These are phyloP conservation scores for Ferrisia virgata DNA, from an alignment of 2,888 invertebrate species.

Conservation along the genomic window DNA sequence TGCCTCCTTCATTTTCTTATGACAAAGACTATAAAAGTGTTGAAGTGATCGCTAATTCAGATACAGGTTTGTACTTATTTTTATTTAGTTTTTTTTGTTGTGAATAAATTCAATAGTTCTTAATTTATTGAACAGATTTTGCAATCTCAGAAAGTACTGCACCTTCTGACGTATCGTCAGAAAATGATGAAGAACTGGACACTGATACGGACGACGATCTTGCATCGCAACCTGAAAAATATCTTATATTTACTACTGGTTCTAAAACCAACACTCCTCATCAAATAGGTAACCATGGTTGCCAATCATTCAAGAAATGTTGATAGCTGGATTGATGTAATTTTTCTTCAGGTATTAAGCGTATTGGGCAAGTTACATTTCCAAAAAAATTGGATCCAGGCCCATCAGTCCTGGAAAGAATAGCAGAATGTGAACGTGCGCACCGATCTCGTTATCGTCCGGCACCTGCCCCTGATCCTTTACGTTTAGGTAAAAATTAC, in stretches of 20 bases:
- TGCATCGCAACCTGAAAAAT: slow-evolving; percentile 63
- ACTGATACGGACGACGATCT: slow-evolving; percentile 52
- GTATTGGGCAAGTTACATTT: slow-evolving; percentile 67
- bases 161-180: background rate
- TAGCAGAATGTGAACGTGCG: slow-evolving; percentile 59
- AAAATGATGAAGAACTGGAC: slow-evolving; percentile 48
- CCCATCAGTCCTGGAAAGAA: slow-evolving; percentile 64
- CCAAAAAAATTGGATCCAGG: slow-evolving; percentile 68
- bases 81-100: background rate
- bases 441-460: slow-evolving; percentile 52
- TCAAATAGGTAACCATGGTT: slow-evolving; percentile 62
- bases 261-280: slow-evolving; percentile 75
- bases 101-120: background rate
- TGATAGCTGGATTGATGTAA: background rate
- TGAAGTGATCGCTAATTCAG: background rate
- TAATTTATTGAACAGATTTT: background rate
- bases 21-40: slow-evolving; percentile 38
- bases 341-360: slow-evolving; percentile 59
- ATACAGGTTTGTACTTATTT: slow-evolving; percentile 17
- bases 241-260: slow-evolving; percentile 79
- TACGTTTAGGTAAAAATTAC: slow-evolving; percentile 66
- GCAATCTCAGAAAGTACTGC: background rate
- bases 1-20: slow-evolving; percentile 32
- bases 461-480: slow-evolving; percentile 58
- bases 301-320: background rate